These are phyloP conservation scores for Oscheius sp. DNA, from an alignment of 2,888 invertebrate genomes.

Conservation along the genomic window DNA sequence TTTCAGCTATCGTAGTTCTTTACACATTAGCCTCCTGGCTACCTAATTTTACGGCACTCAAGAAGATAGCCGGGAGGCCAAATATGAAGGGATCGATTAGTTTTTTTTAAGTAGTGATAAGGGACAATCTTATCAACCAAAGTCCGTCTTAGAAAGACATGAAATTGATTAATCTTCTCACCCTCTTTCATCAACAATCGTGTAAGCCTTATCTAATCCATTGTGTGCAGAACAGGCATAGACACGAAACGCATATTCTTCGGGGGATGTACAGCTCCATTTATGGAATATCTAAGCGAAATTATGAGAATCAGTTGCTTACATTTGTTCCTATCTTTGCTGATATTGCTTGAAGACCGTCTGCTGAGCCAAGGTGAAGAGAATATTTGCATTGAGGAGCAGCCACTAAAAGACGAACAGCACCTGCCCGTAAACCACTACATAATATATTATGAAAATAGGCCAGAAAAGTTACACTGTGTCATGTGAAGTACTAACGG, in stretches of 20 bases:
- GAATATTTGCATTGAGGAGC: conserved; percentile 48
- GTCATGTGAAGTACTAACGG: conserved; percentile 35
- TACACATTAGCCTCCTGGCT: conserved; percentile 13
- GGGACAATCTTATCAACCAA: background rate
- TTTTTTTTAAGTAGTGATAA: background rate
- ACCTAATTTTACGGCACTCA: background rate
- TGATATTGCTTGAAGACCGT: conserved; percentile 35
- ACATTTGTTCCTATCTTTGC: conserved; percentile 49
- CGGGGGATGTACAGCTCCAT: conserved; percentile 41
- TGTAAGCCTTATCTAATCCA: conserved; percentile 39
- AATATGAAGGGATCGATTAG: background rate
- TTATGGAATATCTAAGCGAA: conserved; percentile 41
- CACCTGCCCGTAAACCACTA: conserved; percentile 18
- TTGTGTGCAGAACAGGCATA: conserved; percentile 48
- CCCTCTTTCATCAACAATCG: conserved; percentile 51
- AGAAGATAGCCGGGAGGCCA: background rate
- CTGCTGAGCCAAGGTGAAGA: conserved; percentile 34
- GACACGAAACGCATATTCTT: conserved; percentile 43
- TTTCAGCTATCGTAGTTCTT: conserved; percentile 12
- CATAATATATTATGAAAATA: background rate
- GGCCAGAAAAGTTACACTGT: conserved; percentile 33
- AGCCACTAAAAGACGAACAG: conserved; percentile 21
- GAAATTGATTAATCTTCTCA: conserved; percentile 10
- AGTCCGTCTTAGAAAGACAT: background rate
- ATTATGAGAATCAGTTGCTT: background rate